Conservation (phyloP, 1,140 invertebrate species). For the Drosophila santomea region DNA sequence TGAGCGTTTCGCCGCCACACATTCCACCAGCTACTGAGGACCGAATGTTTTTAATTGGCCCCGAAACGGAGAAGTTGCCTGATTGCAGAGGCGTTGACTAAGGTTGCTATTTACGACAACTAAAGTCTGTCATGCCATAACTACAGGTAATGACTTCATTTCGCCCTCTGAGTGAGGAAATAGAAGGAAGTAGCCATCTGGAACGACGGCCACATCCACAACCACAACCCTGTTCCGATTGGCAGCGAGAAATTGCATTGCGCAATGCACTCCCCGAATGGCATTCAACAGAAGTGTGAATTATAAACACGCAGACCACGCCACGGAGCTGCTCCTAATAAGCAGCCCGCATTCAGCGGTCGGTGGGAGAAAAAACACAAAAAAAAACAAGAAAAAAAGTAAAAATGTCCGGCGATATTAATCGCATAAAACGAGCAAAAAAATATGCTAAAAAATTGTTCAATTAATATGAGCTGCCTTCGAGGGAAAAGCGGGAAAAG, state of each 20-base stretch:
- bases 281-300: constrained; percentile 74
- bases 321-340: constrained; percentile 52
- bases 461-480: constrained; percentile 73
- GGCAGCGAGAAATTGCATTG: constrained; percentile 37
- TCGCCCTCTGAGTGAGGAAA: not conserved
- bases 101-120: constrained; percentile 50
- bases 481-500: not conserved
- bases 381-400: constrained; percentile 17
- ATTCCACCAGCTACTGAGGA: constrained; percentile 20
- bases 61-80: constrained; percentile 7
- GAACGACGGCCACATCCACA: constrained; percentile 1
- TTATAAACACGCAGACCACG: constrained; percentile 73
- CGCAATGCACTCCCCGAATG: constrained; percentile 48
- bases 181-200: not conserved
- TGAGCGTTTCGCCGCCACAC: constrained; percentile 36
- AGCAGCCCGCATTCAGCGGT: constrained; percentile 34
- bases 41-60: constrained; percentile 27
- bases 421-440: constrained; percentile 66
- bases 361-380: constrained; percentile 2
- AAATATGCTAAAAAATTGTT: constrained; percentile 70
- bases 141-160: constrained; percentile 73
- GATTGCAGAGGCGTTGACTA: constrained; percentile 39
- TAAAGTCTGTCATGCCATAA: constrained; percentile 59
- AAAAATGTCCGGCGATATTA: constrained; percentile 58
- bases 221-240: too few species aligned